A percentile compares a stretch with the other conserved stretches of the same genome.
Evolutionary conservation across 2,797 vertebrate species (phyloP).

Genomic region (Hippopotamyrus pictus): DNA sequence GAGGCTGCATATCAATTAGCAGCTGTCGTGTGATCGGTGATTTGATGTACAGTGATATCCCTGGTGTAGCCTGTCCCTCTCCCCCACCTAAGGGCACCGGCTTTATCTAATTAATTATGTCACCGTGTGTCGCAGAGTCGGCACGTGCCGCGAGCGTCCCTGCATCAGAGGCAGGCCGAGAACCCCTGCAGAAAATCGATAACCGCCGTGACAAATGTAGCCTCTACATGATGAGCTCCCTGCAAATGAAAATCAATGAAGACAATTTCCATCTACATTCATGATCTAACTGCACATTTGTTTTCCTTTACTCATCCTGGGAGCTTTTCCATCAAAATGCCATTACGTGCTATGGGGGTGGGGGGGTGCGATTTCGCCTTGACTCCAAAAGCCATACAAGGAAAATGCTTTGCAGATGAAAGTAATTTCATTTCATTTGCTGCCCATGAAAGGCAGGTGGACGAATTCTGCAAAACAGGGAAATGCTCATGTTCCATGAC

Average conservation of each 20-base stretch:
- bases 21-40: background rate
- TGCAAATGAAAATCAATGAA: slow-evolving; percentile 73
- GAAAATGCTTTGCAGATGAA: slow-evolving; percentile 52
- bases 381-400: slow-evolving; percentile 47
- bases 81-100: background rate
- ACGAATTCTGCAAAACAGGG: slow-evolving; percentile 38
- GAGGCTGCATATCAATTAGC: background rate
- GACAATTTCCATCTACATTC: slow-evolving; percentile 69
- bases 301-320: slow-evolving; percentile 57
- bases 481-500: slow-evolving; percentile 29
- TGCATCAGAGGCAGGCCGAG: background rate
- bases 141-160: background rate
- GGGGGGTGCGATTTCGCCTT: slow-evolving; percentile 41
- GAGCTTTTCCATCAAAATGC: slow-evolving; percentile 58
- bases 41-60: background rate
- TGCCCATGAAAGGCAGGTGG: slow-evolving; percentile 40
- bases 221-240: slow-evolving; percentile 56
- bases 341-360: slow-evolving; percentile 34
- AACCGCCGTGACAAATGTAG: slow-evolving; percentile 60
- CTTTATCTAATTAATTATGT: background rate
- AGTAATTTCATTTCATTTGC: slow-evolving; percentile 51
- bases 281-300: slow-evolving; percentile 50
- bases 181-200: slow-evolving; percentile 38
- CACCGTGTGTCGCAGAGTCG: background rate
- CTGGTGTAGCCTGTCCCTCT: background rate